phyloP scores from a whole-genome alignment of 2,113 vertebrate species.

The Mola mola region DNA sequence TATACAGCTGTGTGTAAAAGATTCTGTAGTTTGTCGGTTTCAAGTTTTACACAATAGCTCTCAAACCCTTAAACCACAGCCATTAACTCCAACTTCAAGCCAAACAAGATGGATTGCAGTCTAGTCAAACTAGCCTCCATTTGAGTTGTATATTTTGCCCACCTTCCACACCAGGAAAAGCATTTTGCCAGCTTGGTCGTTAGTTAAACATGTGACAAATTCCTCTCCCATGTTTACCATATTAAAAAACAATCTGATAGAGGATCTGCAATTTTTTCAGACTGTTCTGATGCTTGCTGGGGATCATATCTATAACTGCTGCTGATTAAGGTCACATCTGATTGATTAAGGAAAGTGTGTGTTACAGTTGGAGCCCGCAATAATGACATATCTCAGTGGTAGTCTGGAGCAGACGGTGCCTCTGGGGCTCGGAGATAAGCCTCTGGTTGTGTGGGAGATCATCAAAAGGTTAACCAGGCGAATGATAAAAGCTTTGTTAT shows the following conservation, averaged over 20 bases:
- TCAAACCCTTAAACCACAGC: no score
- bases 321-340: neutral
- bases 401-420: conserved; percentile 37
- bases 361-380: conserved; percentile 26
- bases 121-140: no score
- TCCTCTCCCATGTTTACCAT: no score
- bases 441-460: conserved; percentile 56
- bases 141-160: no score
- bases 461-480: conserved; percentile 70
- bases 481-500: conserved; percentile 65
- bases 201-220: no score
- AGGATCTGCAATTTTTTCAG: neutral
- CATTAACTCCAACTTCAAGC: no score
- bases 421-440: conserved; percentile 59
- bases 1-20: no score
- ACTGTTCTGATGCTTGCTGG: conserved; percentile 10
- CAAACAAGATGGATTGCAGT: no score
- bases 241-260: neutral
- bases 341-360: conserved; percentile 24
- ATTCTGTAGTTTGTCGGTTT: no score
- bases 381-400: conserved; percentile 57
- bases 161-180: no score
- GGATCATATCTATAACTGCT: conserved; percentile 8
- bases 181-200: no score
- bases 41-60: no score